Percentiles rank a stretch among this genome's conserved stretches.
These are phyloP conservation scores for Ictidomys tridecemlineatus DNA, from an alignment of 2,113 vertebrate species.

Conservation along the genomic window DNA sequence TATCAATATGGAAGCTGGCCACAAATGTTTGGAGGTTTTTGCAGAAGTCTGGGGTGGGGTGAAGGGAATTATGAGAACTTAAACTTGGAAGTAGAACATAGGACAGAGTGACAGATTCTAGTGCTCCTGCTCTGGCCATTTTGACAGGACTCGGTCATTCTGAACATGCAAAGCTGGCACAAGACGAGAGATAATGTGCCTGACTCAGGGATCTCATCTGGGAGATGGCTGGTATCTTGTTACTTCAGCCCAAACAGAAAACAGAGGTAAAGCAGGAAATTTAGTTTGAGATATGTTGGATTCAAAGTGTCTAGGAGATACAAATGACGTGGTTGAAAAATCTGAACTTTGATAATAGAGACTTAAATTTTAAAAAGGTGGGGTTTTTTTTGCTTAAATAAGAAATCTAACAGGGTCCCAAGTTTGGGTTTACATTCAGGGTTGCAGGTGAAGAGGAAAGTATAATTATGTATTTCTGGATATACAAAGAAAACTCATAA, in stretches of 20 bases:
- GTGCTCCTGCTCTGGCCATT: background rate
- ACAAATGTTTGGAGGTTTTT: background rate
- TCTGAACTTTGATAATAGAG: background rate
- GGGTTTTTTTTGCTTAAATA: background rate
- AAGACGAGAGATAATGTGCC: background rate
- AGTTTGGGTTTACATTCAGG: conserved; percentile 18
- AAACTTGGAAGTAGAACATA: background rate
- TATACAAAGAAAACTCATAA: conserved; percentile 35
- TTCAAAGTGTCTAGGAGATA: background rate
- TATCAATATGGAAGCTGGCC: background rate
- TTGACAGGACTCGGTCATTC: background rate
- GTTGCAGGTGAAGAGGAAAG: background rate
- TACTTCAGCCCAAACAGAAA: background rate
- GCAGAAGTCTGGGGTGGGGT: background rate
- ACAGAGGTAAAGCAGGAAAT: background rate
- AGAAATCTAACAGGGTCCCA: conserved; percentile 12
- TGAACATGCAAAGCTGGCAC: background rate
- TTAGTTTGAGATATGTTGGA: background rate
- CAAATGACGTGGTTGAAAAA: background rate
- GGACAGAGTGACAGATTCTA: background rate
- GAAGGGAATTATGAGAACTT: background rate
- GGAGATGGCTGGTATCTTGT: background rate
- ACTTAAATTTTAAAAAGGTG: background rate
- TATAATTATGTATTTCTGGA: background rate
- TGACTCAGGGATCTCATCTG: background rate